Conservation (phyloP, 2,888 invertebrate species). For the Lomographa bimaculata region DNA sequence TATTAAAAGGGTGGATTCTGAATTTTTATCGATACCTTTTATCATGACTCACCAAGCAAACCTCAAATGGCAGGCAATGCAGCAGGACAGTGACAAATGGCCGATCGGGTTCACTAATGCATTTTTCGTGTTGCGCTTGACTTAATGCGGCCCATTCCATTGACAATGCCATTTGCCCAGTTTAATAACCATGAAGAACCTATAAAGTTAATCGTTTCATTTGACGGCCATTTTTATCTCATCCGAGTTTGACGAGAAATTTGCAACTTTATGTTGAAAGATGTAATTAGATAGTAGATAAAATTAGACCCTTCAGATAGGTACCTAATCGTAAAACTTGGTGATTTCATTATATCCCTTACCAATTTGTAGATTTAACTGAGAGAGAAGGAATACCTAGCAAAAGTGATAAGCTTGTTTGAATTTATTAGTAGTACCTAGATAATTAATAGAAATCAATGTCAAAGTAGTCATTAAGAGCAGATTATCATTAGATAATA, state of each 20-base stretch:
- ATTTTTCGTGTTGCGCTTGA: conserved; percentile 83
- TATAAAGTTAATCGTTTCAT: conserved; percentile 48
- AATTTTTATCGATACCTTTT: background rate
- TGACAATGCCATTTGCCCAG: conserved; percentile 32
- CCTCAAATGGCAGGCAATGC: conserved; percentile 10
- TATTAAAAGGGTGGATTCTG: too few species aligned
- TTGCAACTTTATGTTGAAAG: conserved; percentile 21
- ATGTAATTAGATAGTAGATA: conserved; percentile 24
- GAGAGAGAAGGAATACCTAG: too few species aligned
- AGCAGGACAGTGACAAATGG: conserved; percentile 71
- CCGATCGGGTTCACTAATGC: conserved; percentile 65
- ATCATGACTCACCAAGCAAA: background rate
- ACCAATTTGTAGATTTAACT: conserved; percentile 1
- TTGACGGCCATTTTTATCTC: conserved; percentile 41
- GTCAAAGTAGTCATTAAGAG: too few species aligned
- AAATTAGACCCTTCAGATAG: conserved; percentile 14
- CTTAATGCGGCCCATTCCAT: conserved; percentile 69
- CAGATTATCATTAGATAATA: too few species aligned
- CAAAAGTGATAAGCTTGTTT: too few species aligned
- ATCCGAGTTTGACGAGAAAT: conserved; percentile 33
- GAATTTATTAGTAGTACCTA: too few species aligned
- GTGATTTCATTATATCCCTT: conserved; percentile 8
- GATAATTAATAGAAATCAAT: too few species aligned
- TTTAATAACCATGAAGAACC: conserved; percentile 57
- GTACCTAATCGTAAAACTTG: conserved; percentile 18